Evolutionary conservation across 2,888 invertebrate species (phyloP).

Genomic region (Thereva nobilitata): DNA sequence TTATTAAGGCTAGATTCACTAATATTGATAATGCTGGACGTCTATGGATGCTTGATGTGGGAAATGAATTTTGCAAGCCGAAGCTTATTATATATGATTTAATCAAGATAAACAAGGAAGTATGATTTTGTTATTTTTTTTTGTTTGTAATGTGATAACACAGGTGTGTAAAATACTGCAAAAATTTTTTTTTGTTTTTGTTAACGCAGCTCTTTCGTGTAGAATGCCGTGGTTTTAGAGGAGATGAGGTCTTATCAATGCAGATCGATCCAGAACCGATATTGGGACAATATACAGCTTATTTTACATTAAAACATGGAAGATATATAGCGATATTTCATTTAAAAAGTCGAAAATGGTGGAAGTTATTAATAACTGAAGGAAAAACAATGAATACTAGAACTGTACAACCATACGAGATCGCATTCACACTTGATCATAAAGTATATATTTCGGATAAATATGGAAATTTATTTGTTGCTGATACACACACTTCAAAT

Average conservation of each 20-base stretch:
- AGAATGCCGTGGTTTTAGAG: constrained; percentile 24
- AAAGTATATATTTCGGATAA: constrained; percentile 36
- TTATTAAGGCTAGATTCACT: constrained; percentile 40
- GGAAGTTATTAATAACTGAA: constrained; percentile 15
- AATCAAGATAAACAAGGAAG: constrained; percentile 41
- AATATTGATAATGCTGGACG: constrained; percentile 42
- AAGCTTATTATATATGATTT: constrained; percentile 44
- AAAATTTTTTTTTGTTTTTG: constrained; percentile 9
- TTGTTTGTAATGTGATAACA: no score
- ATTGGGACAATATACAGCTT: constrained; percentile 36
- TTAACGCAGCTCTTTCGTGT: constrained; percentile 34
- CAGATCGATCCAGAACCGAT: constrained; percentile 39
- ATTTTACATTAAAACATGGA: constrained; percentile 40
- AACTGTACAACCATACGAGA: constrained; percentile 34
- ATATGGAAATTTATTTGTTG: constrained; percentile 35
- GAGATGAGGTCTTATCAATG: constrained; percentile 33
- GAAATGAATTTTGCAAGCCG: constrained; percentile 41
- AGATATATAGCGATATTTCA: constrained; percentile 40
- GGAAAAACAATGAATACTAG: constrained; percentile 34
- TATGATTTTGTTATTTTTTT: constrained; percentile 17
- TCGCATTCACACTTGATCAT: constrained; percentile 38
- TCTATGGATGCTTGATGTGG: constrained; percentile 44
- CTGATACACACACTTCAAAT: constrained; percentile 25
- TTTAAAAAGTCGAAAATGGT: constrained; percentile 36
- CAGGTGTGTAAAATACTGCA: not conserved